Evolutionary conservation across 2,797 vertebrate species (phyloP).

Genomic region (Acanthis flammea): DNA sequence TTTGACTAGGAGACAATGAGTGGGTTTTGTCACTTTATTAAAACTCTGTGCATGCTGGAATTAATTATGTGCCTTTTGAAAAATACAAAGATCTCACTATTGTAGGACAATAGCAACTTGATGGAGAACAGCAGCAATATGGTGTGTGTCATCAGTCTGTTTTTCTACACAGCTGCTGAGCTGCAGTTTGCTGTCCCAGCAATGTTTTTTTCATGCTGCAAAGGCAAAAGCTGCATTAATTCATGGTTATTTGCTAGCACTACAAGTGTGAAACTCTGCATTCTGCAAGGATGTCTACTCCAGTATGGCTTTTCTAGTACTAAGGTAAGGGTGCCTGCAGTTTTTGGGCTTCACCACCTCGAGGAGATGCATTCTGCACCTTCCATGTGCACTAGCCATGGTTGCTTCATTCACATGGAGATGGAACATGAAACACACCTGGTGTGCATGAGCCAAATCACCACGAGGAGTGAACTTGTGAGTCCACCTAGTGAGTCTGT

Average conservation of each 20-base stretch:
- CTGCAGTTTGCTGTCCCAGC: neutral
- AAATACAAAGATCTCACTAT: neutral
- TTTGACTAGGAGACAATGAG: neutral
- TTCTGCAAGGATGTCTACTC: neutral
- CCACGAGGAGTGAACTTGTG: neutral
- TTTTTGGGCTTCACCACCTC: neutral
- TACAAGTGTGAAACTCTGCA: accelerated
- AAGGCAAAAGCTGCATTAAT: neutral
- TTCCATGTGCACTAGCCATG: accelerated
- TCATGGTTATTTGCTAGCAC: neutral
- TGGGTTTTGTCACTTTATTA: slow-evolving; percentile 10
- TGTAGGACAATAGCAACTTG: neutral
- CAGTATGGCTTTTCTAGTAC: neutral
- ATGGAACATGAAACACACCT: neutral
- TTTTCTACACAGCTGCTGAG: neutral
- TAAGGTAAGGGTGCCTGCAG: neutral
- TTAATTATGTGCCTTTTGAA: slow-evolving; percentile 12
- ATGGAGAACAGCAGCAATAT: neutral
- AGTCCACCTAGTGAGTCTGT: neutral
- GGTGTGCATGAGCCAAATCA: neutral
- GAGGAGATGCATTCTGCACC: neutral
- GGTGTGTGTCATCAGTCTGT: neutral
- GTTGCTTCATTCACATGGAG: neutral
- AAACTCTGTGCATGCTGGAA: neutral
- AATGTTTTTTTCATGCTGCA: neutral